Evolutionary conservation across 2,797 vertebrate genomes (phyloP).

Genomic region (Ceryle rudis): DNA sequence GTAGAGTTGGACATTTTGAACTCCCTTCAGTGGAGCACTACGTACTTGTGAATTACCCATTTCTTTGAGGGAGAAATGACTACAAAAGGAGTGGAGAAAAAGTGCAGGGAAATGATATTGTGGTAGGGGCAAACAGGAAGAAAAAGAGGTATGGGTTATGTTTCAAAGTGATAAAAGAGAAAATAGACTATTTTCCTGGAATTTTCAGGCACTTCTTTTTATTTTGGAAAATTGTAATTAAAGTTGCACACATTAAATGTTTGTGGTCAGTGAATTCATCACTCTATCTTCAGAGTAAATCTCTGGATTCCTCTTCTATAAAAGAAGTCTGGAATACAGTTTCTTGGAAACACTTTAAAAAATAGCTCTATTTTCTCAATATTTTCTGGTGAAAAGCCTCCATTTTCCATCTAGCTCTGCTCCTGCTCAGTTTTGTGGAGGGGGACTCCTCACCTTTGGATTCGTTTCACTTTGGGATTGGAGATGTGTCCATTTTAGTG

Average conservation of each 20-base stretch:
- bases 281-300: conserved; percentile 44
- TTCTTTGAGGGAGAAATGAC: background rate
- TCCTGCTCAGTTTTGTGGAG: background rate
- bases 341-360: conserved; percentile 39
- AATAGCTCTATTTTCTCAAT: background rate
- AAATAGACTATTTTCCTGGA: conserved; percentile 1
- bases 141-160: background rate
- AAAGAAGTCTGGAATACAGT: background rate
- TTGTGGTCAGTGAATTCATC: conserved; percentile 56
- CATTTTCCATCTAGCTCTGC: background rate
- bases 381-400: background rate
- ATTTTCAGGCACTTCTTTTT: conserved; percentile 9
- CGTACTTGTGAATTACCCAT: background rate
- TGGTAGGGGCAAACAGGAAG: background rate
- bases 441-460: background rate
- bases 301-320: conserved; percentile 38
- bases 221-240: conserved; percentile 48
- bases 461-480: background rate
- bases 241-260: conserved; percentile 41
- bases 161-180: background rate
- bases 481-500: background rate
- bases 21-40: background rate
- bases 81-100: background rate
- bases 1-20: background rate
- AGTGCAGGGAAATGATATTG: background rate